Evolutionary conservation across 2,888 invertebrate genomes (phyloP).

Genomic region (Poecilobothrus nobilitatus): DNA sequence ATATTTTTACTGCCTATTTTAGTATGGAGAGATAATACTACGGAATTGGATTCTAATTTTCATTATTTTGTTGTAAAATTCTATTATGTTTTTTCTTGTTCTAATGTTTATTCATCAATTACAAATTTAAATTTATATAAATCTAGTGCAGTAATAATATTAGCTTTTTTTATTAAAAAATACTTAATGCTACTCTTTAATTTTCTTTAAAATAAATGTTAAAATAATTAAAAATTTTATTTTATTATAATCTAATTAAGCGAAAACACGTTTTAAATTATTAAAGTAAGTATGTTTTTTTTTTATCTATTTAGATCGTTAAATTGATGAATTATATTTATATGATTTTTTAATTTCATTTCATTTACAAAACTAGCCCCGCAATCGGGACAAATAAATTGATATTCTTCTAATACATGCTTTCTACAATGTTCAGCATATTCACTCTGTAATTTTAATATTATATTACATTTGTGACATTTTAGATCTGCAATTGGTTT

Average conservation of each 20-base stretch:
- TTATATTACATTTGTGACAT: not conserved
- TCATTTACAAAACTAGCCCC: not conserved
- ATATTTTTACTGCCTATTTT: constrained; percentile 54
- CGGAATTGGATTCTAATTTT: constrained; percentile 38
- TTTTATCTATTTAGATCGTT: too few species aligned
- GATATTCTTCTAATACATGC: constrained; percentile 10
- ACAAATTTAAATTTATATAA: constrained; percentile 7
- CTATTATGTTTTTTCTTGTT: constrained; percentile 56
- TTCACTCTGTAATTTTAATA: not conserved
- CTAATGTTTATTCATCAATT: constrained; percentile 52
- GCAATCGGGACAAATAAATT: constrained; percentile 1
- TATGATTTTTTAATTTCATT: constrained; percentile 2
- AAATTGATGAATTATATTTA: not conserved
- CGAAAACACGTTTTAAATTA: too few species aligned
- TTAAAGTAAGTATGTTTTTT: too few species aligned
- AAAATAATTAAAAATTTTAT: too few species aligned
- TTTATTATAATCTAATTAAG: too few species aligned
- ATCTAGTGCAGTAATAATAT: not conserved
- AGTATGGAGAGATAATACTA: constrained; percentile 51
- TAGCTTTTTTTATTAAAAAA: constrained; percentile 5
- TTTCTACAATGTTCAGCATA: constrained; percentile 7
- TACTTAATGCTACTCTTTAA: not conserved
- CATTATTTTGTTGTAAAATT: constrained; percentile 54
- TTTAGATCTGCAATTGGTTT: not conserved
- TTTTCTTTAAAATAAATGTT: not conserved